These are phyloP conservation scores for Encarsia formosa DNA, from an alignment of 2,888 invertebrate genomes.

Conservation along the genomic window DNA sequence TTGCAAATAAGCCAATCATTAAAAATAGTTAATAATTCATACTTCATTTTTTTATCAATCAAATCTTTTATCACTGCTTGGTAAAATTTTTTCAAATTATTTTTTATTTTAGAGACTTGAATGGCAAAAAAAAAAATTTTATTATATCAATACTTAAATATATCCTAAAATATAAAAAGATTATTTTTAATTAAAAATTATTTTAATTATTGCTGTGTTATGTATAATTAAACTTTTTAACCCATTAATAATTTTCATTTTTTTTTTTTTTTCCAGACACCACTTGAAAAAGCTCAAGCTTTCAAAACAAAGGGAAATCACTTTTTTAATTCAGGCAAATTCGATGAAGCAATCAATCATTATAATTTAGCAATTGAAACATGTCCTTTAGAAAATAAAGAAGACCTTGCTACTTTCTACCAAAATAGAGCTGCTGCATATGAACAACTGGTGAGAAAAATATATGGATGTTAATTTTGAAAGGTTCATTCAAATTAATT, in stretches of 20 bases:
- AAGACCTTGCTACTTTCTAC: conserved; percentile 84
- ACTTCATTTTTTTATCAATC: no score
- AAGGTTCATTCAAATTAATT: neutral
- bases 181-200: no score
- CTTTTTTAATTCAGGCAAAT: conserved; percentile 80
- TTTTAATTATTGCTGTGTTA: no score
- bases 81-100: no score
- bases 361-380: conserved; percentile 92
- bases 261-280: conserved; percentile 51
- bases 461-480: conserved; percentile 1
- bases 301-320: conserved; percentile 86
- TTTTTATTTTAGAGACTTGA: no score
- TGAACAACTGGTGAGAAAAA: conserved; percentile 77
- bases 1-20: no score
- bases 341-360: conserved; percentile 81
- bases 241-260: conserved; percentile 17
- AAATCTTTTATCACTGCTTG: no score
- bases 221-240: no score
- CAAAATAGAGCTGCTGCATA: conserved; percentile 95
- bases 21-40: no score
- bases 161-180: no score
- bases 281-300: conserved; percentile 70
- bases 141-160: no score
- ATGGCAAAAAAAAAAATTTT: no score
- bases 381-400: conserved; percentile 69